A percentile compares a stretch with the other conserved stretches of the same genome.
These are phyloP conservation scores for Amitus sp. DNA, from an alignment of 2,888 invertebrate species.

Conservation along the genomic window DNA sequence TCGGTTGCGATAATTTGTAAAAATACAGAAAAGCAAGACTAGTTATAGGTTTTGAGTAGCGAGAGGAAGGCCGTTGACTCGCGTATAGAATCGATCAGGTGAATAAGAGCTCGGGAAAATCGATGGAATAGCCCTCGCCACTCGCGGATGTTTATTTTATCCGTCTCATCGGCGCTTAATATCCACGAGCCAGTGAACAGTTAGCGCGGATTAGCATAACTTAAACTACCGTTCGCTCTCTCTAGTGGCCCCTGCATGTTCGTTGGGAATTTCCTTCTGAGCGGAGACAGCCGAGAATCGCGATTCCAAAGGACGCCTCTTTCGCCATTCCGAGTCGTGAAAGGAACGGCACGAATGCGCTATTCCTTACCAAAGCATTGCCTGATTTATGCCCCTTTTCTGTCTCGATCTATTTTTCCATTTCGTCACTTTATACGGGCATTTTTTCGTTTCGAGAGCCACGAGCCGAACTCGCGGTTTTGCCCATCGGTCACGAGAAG, in stretches of 20 bases:
- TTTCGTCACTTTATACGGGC: neutral
- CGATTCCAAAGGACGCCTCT: slow-evolving; percentile 31
- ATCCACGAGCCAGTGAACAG: slow-evolving; percentile 44
- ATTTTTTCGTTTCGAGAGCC: too few species aligned
- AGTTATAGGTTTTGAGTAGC: too few species aligned
- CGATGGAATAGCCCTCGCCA: too few species aligned
- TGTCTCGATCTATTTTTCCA: neutral
- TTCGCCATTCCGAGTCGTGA: slow-evolving; percentile 33
- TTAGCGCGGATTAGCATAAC: slow-evolving; percentile 48
- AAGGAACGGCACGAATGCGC: slow-evolving; percentile 36
- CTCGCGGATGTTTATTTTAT: slow-evolving; percentile 32
- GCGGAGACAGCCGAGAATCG: slow-evolving; percentile 27
- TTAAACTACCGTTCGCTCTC: slow-evolving; percentile 39
- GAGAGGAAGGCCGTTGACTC: too few species aligned
- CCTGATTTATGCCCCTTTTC: slow-evolving; percentile 28
- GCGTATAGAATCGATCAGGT: neutral
- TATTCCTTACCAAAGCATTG: slow-evolving; percentile 28
- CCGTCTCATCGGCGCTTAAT: slow-evolving; percentile 40
- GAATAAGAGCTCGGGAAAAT: slow-evolving; percentile 8
- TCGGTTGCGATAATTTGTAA: too few species aligned
- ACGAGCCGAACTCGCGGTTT: too few species aligned
- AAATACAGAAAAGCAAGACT: too few species aligned
- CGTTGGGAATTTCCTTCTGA: slow-evolving; percentile 36
- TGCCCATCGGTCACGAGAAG: too few species aligned
- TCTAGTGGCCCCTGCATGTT: slow-evolving; percentile 21